These are phyloP conservation scores for Tragelaphus strepsiceros DNA, from an alignment of 2,113 vertebrate species.

Conservation along the genomic window DNA sequence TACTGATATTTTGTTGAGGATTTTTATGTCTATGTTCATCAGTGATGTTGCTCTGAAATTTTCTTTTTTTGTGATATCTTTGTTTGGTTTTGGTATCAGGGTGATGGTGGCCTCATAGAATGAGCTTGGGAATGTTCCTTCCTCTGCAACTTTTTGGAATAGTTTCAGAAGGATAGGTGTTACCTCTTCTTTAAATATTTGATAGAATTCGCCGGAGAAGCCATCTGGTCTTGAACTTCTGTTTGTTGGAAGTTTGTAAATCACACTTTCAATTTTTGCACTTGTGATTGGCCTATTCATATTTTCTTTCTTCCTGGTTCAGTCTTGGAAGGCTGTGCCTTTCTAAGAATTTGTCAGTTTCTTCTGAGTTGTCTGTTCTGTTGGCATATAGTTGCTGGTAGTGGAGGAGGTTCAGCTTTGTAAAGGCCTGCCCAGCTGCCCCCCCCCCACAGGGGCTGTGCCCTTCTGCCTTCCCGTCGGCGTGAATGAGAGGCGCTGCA, in stretches of 20 bases:
- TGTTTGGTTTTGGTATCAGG: neutral
- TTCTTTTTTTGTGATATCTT: neutral
- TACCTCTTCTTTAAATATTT: neutral
- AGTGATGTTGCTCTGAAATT: neutral
- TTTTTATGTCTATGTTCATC: neutral
- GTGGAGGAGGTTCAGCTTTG: neutral
- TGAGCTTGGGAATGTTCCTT: neutral
- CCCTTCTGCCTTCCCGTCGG: neutral
- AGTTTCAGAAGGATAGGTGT: neutral
- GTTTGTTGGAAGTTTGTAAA: neutral
- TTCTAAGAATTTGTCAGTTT: neutral
- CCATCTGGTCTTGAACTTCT: neutral
- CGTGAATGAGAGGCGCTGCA: fast-evolving
- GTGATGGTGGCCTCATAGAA: neutral
- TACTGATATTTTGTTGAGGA: neutral
- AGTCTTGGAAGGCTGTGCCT: neutral
- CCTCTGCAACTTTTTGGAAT: neutral
- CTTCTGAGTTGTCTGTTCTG: neutral
- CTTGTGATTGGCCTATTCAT: neutral
- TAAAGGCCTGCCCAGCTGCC: neutral
- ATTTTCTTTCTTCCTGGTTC: neutral
- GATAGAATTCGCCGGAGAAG: neutral
- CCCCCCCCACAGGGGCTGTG: too few species aligned
- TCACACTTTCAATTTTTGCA: neutral
- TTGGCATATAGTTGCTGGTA: neutral